Evolutionary conservation across 1,140 invertebrate species (phyloP), one percentile per base, ranked within the genome.

Genomic region (Sitophilus oryzae): DNA sequence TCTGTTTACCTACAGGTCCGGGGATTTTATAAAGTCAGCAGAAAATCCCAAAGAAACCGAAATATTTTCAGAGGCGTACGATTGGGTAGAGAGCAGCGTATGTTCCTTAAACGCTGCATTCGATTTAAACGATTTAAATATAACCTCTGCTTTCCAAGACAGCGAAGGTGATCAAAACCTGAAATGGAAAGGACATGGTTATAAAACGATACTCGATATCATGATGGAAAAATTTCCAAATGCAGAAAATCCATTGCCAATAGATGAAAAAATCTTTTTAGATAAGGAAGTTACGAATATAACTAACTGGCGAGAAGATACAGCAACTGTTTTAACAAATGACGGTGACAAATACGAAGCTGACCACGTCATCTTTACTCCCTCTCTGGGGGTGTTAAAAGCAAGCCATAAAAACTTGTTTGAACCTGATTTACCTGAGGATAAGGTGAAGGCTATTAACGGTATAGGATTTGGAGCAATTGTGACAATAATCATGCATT

Each of bases 401-500:
- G 78, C 82, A 46, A 74, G 74, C 56, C 72, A 82, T 63, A 46
- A 63, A 5, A 59, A 69, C 15, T 60, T 88, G 3, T 88, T 88
- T 66, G 70, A 68, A n/a, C 84, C 84, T 1, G 58, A 71, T 9
- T 60, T 88, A 35, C 79, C 84, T 0, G 50, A 67, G 10, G 65
- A 77, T 3, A 88, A 87, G 72, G 59, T 79, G 2, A 71, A 74
- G 20, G 73, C 80, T 0, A 85, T 88, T 21, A 72, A 82, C 65
- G 77, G 76, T 10, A 67, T 89, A 1, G 80, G 80, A 10, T 77
- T 87, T 61, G 87, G 85, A 22, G 81, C 82, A 1, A 78, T 89
- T 0, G 79, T 88, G 66, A 91, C 91, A 73, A 79, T 93, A 40
- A 90, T 85, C 62, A 61, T 89, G 15, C 77, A 84, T 63, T 88